These are phyloP conservation scores for Polydrusus pterygomalis DNA, from an alignment of 2,888 invertebrate species.

Conservation along the genomic window DNA sequence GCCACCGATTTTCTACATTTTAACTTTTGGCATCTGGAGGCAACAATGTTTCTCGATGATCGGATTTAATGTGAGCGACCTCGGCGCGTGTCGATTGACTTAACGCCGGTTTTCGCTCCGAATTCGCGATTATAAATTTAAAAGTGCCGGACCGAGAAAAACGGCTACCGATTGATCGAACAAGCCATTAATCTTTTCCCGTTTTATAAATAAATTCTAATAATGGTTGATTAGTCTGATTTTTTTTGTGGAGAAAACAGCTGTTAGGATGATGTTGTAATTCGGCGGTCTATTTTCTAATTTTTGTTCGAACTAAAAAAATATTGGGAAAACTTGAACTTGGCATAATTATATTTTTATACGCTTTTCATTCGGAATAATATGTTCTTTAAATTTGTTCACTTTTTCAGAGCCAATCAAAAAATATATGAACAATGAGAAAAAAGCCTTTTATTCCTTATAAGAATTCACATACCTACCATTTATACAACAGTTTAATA, in stretches of 20 bases:
- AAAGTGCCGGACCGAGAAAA: constrained; percentile 21
- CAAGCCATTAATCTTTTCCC: constrained; percentile 7
- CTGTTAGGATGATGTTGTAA: no score
- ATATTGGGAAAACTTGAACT: no score
- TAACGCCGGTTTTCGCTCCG: constrained; percentile 32
- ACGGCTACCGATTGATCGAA: constrained; percentile 32
- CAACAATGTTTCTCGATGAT: constrained; percentile 26
- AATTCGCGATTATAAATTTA: constrained; percentile 32
- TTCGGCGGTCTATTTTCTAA: no score
- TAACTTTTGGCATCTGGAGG: neutral
- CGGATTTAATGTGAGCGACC: constrained; percentile 15
- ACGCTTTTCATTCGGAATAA: no score
- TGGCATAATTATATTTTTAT: no score
- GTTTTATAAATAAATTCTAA: constrained; percentile 9
- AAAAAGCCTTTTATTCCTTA: no score
- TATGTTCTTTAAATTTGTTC: no score
- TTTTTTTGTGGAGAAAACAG: neutral
- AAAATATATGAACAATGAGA: no score
- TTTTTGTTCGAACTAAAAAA: no score
- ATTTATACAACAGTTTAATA: no score
- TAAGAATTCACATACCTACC: no score
- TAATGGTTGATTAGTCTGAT: neutral
- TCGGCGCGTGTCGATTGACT: constrained; percentile 39
- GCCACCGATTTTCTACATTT: neutral
- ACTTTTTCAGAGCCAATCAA: no score